Evolutionary conservation across 53 echinoderm and acorn worm species (phyloP).

Genomic region (Paracentrotus lividus): DNA sequence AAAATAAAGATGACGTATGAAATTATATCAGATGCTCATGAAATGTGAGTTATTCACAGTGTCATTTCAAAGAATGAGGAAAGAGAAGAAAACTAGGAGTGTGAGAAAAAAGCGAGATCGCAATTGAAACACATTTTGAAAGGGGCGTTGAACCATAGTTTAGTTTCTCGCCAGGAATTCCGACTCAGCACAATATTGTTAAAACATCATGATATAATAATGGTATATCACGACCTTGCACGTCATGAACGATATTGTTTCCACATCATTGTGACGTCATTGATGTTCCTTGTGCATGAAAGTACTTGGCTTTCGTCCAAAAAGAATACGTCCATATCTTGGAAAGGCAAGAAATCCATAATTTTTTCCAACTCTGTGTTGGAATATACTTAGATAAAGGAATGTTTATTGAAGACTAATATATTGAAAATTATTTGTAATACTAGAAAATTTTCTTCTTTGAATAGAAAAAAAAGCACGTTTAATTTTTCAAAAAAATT

Average conservation of each 20-base stretch:
- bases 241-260: slow-evolving; percentile 23
- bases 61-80: background rate
- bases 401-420: too few species aligned
- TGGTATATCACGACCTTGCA: slow-evolving; percentile 11
- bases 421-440: too few species aligned
- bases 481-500: too few species aligned
- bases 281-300: background rate
- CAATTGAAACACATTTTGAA: background rate
- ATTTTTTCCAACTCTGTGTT: background rate
- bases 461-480: too few species aligned
- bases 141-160: slow-evolving; percentile 20
- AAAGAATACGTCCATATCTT: background rate
- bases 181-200: slow-evolving; percentile 3
- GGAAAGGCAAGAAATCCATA: background rate
- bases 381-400: background rate
- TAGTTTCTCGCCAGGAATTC: slow-evolving; percentile 4
- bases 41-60: background rate
- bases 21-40: background rate
- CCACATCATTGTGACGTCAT: slow-evolving; percentile 11
- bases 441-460: too few species aligned
- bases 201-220: slow-evolving; percentile 41
- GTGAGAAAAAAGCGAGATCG: background rate
- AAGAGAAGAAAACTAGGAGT: background rate
- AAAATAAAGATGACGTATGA: background rate
- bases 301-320: background rate